These are phyloP conservation scores for Pachypsylla venusta DNA, from an alignment of 1,140 invertebrate genomes.

Conservation along the genomic window DNA sequence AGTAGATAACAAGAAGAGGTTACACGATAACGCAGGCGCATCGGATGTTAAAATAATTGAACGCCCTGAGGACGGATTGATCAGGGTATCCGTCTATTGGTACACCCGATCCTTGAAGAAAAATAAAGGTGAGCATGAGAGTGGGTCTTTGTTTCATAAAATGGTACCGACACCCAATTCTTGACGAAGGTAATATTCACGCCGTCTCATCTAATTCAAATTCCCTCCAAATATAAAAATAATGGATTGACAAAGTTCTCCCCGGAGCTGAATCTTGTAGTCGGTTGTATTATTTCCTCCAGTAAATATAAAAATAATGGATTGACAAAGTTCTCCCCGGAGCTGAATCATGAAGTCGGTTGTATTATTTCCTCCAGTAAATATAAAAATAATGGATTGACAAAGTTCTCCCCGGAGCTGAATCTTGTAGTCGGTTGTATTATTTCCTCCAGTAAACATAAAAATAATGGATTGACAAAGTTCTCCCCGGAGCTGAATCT, in stretches of 20 bases:
- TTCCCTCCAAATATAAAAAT: not conserved
- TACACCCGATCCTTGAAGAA: constrained; percentile 41
- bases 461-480: too few relatives aligned
- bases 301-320: not conserved
- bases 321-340: not conserved
- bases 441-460: too few relatives aligned
- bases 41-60: too few relatives aligned
- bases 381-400: not conserved
- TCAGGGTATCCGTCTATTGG: constrained; percentile 43
- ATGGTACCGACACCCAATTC: not conserved
- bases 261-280: not conserved
- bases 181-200: not conserved
- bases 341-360: not conserved
- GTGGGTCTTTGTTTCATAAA: not conserved
- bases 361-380: not conserved
- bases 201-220: not conserved
- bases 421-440: not conserved
- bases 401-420: not conserved
- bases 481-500: too few relatives aligned
- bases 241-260: not conserved
- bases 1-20: too few relatives aligned
- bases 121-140: constrained; percentile 34
- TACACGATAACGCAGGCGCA: too few relatives aligned
- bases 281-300: not conserved
- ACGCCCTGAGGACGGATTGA: constrained; percentile 20